Evolutionary conservation across 2,113 vertebrate species (phyloP).

Genomic region (Potamarius usumacintae): DNA sequence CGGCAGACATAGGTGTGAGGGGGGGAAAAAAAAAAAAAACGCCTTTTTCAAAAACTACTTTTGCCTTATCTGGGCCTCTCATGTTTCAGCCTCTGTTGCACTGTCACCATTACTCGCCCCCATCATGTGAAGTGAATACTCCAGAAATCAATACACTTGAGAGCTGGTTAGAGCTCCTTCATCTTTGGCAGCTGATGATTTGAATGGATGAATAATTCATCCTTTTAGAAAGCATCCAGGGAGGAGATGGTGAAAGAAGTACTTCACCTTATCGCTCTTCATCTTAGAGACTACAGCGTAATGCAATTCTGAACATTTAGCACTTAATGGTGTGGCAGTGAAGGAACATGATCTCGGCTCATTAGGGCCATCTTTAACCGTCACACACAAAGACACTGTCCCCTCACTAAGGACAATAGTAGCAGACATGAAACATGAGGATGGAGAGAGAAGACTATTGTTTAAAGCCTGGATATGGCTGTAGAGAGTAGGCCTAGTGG

Average conservation of each 20-base stretch:
- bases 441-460: slow-evolving; percentile 46
- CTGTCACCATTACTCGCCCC: slow-evolving; percentile 66
- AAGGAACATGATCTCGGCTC: slow-evolving; percentile 80
- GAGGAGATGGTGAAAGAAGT: slow-evolving; percentile 71
- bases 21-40: slow-evolving; percentile 17
- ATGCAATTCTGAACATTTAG: slow-evolving; percentile 86
- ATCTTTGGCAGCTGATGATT: slow-evolving; percentile 84
- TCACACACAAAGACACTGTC: slow-evolving; percentile 72
- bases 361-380: slow-evolving; percentile 78
- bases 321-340: slow-evolving; percentile 77
- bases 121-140: slow-evolving; percentile 67
- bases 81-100: slow-evolving; percentile 62
- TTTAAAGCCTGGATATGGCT: not conserved
- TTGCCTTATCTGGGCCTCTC: slow-evolving; percentile 61
- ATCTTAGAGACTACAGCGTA: slow-evolving; percentile 80
- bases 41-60: slow-evolving; percentile 48
- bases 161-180: slow-evolving; percentile 80
- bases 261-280: slow-evolving; percentile 83
- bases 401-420: slow-evolving; percentile 56
- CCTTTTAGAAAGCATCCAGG: slow-evolving; percentile 72
- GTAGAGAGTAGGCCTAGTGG: not conserved
- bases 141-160: slow-evolving; percentile 84
- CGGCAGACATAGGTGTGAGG: slow-evolving; percentile 25
- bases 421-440: slow-evolving; percentile 53
- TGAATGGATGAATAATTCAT: slow-evolving; percentile 90